Conservation (phyloP, 2,113 vertebrate genomes). For the Pristiophorus japonicus region DNA sequence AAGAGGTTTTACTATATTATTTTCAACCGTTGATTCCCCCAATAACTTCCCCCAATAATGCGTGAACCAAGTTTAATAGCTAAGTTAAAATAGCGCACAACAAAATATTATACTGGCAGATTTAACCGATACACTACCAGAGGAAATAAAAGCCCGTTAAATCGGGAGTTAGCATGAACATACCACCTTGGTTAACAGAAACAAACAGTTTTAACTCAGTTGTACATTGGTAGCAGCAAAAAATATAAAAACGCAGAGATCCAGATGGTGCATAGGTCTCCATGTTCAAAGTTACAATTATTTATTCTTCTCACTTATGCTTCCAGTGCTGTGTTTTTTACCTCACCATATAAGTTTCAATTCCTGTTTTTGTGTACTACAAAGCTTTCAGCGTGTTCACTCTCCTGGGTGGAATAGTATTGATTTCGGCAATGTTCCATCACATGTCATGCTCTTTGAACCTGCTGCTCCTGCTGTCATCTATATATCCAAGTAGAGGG, state of each 20-base stretch:
- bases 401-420: not conserved
- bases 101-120: not conserved
- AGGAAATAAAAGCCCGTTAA: not conserved
- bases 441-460: not conserved
- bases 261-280: not conserved
- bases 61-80: not conserved
- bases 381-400: slow-evolving; percentile 6
- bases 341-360: not conserved
- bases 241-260: not conserved
- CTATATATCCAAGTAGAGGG: not conserved
- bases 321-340: not conserved
- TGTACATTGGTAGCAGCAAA: not conserved
- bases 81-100: not conserved
- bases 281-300: not conserved
- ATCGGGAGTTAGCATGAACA: not conserved
- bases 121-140: not conserved
- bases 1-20: not conserved
- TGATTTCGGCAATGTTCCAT: slow-evolving; percentile 8
- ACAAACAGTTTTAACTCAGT: not conserved
- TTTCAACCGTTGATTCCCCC: not conserved
- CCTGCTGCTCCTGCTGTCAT: not conserved
- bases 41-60: not conserved
- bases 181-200: not conserved
- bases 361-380: not conserved
- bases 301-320: slow-evolving; percentile 8